Evolutionary conservation across 2,888 invertebrate genomes (phyloP), one percentile per base, ranked within the genome.

Genomic region (Andrena dorsata): DNA sequence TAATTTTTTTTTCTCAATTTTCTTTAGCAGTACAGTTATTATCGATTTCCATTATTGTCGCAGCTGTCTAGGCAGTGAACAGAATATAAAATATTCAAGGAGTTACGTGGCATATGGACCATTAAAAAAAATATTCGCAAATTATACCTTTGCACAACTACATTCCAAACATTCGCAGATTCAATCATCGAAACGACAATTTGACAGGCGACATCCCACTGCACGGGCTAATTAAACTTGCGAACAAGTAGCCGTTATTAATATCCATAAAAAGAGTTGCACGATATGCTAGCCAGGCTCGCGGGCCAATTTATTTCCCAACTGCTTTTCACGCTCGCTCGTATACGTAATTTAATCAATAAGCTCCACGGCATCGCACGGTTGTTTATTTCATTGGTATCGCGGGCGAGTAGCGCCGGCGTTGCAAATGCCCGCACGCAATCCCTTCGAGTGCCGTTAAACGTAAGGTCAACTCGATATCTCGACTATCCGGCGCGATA

Each of bases 331-430:
- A 23, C 58, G 41, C 23, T 61, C 23, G 60, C 30, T 16, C 51
- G 51, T 77, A 61, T 76, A 80, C 51, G 65, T 80, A 80, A 76
- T 80, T 70, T 80, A 80, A 80, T 80, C 79, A 76, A 70, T 70
- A 80, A 76, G 79, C 65, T 32, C 30, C 63, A 23, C 58, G 26
- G 69, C 47, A 69, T 76, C 64, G 58, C 41, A 30, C 7, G 41
- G 64, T 80, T 80, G 51, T 80, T 76, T 76, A 77, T 80, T 80
- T 80, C 65, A 35, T n/a, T 23, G 49, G 68, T 53, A 32, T 56
- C 68, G 76, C 49, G 63, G 47, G 13, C 63, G 56, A 49, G 58
- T 64, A 69, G 49, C 63, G 49, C 30, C 7, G 28, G 63, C 63
- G 32, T 79, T 76, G 63, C 32, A 47, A 75, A 69, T 41, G 35